Conservation (phyloP, 2,797 vertebrate species). For the Arctocebus calabarensis region DNA sequence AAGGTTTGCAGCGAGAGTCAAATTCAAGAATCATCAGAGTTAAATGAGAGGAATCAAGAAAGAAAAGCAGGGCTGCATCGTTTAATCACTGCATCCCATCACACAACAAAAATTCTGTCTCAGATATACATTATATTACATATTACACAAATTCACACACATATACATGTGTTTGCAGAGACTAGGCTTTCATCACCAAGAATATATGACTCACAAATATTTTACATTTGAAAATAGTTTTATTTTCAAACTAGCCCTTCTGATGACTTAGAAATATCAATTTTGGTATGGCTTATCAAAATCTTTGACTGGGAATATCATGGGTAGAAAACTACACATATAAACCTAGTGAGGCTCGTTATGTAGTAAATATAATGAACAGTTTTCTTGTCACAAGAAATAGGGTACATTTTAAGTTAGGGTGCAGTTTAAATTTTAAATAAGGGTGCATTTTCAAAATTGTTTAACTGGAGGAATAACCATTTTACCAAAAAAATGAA, state of each 20-base stretch:
- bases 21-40: neutral
- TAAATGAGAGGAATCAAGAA: neutral
- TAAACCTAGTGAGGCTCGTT: neutral
- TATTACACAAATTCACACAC: neutral
- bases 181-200: neutral
- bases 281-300: neutral
- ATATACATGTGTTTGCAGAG: neutral
- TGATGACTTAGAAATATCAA: neutral
- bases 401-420: no score
- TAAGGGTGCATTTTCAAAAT: neutral
- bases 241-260: neutral
- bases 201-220: neutral
- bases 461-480: neutral
- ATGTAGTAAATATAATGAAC: neutral
- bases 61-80: neutral
- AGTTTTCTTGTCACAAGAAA: neutral
- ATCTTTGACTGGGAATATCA: neutral
- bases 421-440: neutral
- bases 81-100: neutral
- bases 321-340: neutral
- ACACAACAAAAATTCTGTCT: neutral
- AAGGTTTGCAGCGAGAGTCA: neutral
- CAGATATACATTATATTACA: neutral
- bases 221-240: conserved; percentile 9
- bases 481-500: neutral